Evolutionary conservation across 2,113 vertebrate species (phyloP).

Genomic region (Caretta caretta): DNA sequence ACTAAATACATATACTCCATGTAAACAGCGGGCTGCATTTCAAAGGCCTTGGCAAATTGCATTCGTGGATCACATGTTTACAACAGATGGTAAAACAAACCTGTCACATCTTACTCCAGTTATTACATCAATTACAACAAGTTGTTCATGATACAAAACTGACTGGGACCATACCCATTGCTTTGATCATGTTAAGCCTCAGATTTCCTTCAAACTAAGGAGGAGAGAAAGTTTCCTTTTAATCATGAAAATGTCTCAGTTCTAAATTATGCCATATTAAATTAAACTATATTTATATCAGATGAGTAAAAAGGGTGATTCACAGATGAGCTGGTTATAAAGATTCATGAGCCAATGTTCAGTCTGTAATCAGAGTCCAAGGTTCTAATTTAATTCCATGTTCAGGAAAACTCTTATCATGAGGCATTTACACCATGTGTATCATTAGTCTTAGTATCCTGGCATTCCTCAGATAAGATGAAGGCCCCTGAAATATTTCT

Average conservation of each 20-base stretch:
- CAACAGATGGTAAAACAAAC: conserved; percentile 18
- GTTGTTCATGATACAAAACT: background rate
- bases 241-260: background rate
- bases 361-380: background rate
- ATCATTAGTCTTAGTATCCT: background rate
- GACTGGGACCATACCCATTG: background rate
- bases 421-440: fast-evolving
- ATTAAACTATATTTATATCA: background rate
- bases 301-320: background rate
- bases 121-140: background rate
- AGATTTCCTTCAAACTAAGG: background rate
- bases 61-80: conserved; percentile 33
- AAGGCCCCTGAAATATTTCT: background rate
- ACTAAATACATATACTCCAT: conserved; percentile 35
- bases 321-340: background rate
- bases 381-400: background rate
- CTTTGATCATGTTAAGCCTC: background rate
- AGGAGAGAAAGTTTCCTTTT: background rate
- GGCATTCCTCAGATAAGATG: background rate
- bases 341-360: background rate
- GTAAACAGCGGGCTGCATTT: conserved; percentile 58
- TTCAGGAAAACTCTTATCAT: background rate
- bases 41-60: conserved; percentile 50
- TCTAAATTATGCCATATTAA: background rate
- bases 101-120: background rate